These are phyloP conservation scores for Ophion obscuratus DNA, from an alignment of 2,888 invertebrate genomes.

Conservation along the genomic window DNA sequence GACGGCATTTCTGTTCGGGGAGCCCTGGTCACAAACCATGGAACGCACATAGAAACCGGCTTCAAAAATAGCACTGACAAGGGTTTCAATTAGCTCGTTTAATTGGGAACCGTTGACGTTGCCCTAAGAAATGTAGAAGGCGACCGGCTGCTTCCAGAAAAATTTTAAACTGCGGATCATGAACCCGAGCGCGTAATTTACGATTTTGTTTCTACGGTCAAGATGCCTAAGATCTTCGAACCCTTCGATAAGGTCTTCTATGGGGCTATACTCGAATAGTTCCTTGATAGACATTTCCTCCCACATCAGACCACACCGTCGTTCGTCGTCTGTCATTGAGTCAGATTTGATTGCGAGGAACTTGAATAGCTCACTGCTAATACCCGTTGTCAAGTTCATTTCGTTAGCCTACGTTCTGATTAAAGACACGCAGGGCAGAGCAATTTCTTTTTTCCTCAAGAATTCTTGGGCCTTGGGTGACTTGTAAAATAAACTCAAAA, in stretches of 20 bases:
- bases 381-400: no score
- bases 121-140: constrained; percentile 67
- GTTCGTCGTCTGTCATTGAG: no score
- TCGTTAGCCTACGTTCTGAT: no score
- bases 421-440: no score
- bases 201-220: constrained; percentile 63
- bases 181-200: constrained; percentile 70
- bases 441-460: no score
- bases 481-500: no score
- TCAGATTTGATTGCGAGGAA: no score
- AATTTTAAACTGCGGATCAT: constrained; percentile 70
- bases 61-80: constrained; percentile 62
- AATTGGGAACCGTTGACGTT: constrained; percentile 55
- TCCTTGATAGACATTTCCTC: constrained; percentile 73
- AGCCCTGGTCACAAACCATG: constrained; percentile 70
- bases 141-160: constrained; percentile 71
- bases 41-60: constrained; percentile 67
- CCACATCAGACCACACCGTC: constrained; percentile 58
- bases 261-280: constrained; percentile 67
- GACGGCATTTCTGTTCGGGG: constrained; percentile 67
- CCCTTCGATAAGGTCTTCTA: constrained; percentile 69
- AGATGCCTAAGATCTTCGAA: constrained; percentile 70
- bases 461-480: no score
- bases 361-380: no score
- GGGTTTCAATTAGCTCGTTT: constrained; percentile 26